Conservation (phyloP, 2,113 vertebrate species). For the Chamaea fasciata region DNA sequence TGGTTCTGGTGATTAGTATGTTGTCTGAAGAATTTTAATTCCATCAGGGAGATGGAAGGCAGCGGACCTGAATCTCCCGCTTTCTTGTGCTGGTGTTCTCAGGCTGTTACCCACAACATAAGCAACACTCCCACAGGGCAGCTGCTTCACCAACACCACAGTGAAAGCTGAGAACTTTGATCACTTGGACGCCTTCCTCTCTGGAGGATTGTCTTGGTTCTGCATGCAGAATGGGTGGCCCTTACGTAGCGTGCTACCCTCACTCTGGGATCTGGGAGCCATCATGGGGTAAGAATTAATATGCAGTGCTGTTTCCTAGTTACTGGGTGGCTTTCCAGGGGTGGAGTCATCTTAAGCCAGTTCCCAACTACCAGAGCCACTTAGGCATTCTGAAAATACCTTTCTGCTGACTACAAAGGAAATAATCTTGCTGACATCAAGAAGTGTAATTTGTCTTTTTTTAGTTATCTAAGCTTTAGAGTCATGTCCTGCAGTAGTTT, state of each 20-base stretch:
- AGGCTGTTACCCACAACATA: neutral
- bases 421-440: neutral
- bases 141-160: neutral
- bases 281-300: accelerated
- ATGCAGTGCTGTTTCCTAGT: neutral
- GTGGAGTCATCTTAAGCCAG: neutral
- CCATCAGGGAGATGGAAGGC: neutral
- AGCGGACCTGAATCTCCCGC: accelerated
- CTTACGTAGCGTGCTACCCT: accelerated
- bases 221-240: neutral
- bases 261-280: neutral
- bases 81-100: neutral
- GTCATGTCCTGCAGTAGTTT: neutral
- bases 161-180: neutral
- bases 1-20: neutral
- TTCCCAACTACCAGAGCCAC: neutral
- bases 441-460: neutral
- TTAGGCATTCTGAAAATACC: neutral
- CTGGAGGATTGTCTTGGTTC: neutral
- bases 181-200: neutral
- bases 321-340: neutral
- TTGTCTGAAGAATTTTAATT: neutral
- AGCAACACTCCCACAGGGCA: neutral
- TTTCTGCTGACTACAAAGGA: neutral
- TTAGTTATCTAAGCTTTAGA: neutral